Evolutionary conservation across 2,113 vertebrate species (phyloP), one percentile per base, ranked within the genome.

Genomic region (Sylvietta virens): DNA sequence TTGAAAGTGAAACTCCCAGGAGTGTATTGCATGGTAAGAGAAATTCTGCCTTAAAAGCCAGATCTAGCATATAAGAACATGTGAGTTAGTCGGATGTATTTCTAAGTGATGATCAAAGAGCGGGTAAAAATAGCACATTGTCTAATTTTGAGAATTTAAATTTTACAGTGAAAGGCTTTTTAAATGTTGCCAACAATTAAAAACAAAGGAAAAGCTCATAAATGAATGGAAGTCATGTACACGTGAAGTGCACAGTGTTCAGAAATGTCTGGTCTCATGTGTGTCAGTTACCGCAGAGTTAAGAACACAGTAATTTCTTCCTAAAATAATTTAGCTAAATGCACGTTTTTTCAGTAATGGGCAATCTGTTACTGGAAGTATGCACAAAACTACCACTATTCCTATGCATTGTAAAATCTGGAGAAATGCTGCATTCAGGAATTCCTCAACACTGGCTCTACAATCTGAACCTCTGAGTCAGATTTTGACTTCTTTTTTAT

Each of bases 361-460:
- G 47, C 62, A 89, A 33, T 40, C 48, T 87, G 40, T 95, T 94
- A 87, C 91, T 89, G 94, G 61, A 96, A 95, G 81, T 24, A 89
- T 40, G 30, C 57, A 91, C 74, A 87, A 91, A 60, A 22, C 30
- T 72, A 84, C 50, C 33, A 30, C 27, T 77, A 60, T 47, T 56
- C 83, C 27, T 82, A 73, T 37, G 47, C 42, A 45, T 58, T 90
- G 88, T 62, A 90, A 94, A 90, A 93, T 83, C 84, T 80, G 44
- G 13, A 88, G 47, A 92, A 90, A 7, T 51, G 15, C 13, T 77
- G 3, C 30, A 24, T 44, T 88, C 81, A 67, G 96, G 94, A 95
- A 92, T 94, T 95, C 79, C 90, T 92, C 91, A 73, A 9, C 20
- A 72, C 24, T 33, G 42, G 70, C 70, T 76, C 67, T 62, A 39